Base-by-base conservation (phyloP, 2,113 vertebrate genomes). In the Phalacrocorax pelagicus region DNA sequence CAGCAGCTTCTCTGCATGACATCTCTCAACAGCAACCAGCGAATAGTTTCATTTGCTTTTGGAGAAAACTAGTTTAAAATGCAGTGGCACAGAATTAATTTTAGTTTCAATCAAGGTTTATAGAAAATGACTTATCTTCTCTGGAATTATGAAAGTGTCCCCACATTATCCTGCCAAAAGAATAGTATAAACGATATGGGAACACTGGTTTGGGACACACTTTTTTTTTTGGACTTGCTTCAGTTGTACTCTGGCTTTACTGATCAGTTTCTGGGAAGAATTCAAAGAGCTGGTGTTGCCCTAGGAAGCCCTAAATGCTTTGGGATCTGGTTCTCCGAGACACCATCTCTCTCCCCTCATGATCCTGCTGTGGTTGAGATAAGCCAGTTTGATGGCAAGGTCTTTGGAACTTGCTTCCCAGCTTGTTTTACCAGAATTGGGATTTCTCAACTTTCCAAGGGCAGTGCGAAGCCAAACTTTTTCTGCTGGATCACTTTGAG, bases 261-360 rank as follows among this genome's bases (percentile, higher is more conserved):
- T 75, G 26, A 81, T 65, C 65, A 46, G 54, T 77, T 94, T 84
- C 69, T 94, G 94, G 58, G 71, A 90, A 82, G 66, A 92, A 96
- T 71, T 83, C 58, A 54, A 84, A 94, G 61, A 65, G 42, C 30
- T 84, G 65, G 36, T 21, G 2, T 46, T 93, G 73, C 36, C 92
- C 40, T 71, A 57, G 54, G 47, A 90, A 81, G 79, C 62, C 62
- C 46, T 67, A 81, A 93, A 77, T 61, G 81, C 32, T 69, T 47
- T 46, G 51, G 47, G 69, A 93, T 82, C 51, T 63, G 42, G 24
- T 67, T 88, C 30, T 79, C 42, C 0, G 0, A 86, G 86, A 78
- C 40, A 79, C 24, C 38, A 8, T 24, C 65, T 83, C 75, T 59
- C 52, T 80, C 38, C 26, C 26, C 34, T 90, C 4, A 2, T 59